Evolutionary conservation across 2,113 vertebrate genomes (phyloP).

Genomic region (Cromileptes altivelis): DNA sequence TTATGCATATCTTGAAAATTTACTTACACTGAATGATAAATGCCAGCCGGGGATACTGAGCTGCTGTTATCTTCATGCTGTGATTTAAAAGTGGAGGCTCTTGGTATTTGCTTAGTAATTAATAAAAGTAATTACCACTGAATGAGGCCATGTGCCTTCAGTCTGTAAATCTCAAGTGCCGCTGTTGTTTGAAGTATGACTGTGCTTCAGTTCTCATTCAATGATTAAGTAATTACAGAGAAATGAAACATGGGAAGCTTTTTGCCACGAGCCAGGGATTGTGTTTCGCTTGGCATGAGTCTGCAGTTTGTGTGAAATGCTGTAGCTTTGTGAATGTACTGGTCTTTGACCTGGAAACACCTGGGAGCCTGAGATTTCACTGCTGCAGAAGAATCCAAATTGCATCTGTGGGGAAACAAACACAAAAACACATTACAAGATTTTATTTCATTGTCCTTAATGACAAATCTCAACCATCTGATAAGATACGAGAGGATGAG

Average conservation of each 20-base stretch:
- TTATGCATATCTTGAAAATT: background rate
- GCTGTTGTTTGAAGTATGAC: slow-evolving; percentile 26
- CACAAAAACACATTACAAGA: background rate
- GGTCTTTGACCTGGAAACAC: background rate
- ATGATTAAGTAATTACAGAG: slow-evolving; percentile 5
- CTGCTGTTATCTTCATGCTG: background rate
- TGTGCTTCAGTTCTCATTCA: background rate
- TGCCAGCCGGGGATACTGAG: background rate
- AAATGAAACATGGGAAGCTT: background rate
- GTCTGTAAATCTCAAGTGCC: slow-evolving; percentile 20
- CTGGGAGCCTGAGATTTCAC: background rate
- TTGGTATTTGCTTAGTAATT: slow-evolving; percentile 32
- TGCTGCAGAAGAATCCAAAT: background rate
- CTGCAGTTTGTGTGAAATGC: background rate
- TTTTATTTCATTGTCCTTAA: background rate
- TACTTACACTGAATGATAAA: slow-evolving; percentile 16
- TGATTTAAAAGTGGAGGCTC: slow-evolving; percentile 2
- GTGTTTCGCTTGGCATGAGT: background rate
- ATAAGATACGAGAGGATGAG: background rate
- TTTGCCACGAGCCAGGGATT: background rate
- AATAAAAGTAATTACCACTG: slow-evolving; percentile 31
- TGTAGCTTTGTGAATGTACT: background rate
- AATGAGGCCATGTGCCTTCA: slow-evolving; percentile 32
- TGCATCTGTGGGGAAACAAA: background rate
- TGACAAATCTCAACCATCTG: background rate